Evolutionary conservation across 2,113 vertebrate genomes (phyloP), one percentile per base, ranked within the genome.

Genomic region (Lates calcarifer): DNA sequence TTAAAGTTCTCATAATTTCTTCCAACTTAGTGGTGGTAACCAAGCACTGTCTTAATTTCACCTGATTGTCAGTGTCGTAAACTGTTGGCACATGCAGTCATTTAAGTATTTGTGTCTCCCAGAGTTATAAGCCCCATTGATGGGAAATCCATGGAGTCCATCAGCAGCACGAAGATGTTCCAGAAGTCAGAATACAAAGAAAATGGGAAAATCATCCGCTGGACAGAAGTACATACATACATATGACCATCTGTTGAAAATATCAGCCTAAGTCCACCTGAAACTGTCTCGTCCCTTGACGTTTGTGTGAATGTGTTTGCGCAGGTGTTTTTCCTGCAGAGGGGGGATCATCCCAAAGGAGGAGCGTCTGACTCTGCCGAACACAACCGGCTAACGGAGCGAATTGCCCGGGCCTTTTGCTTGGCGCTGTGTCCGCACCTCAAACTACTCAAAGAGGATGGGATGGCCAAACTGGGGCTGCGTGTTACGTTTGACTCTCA

Each of bases 131-230:
- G 98, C 84, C 98, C 98, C 39, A 98, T 99, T 26, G 98, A 99
- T 91, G 98, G 97, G 35, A 98, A 97, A 91, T 97, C 97, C 24
- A 98, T 99, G 98, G 98, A 99, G 88, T 98, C 97, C 1, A 95
- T 99, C 87, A 96, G 94, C 77, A 99, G 97, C 1, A 95, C 94
- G 64, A 99, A 99, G 94, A 98, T 99, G 93, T 98, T 98, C 83
- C 98, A 99, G 51, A 97, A 97, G 79, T 97, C 98, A 0, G 98
- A 99, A 90, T 99, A 98, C 93, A 98, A 98, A 95, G 97, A 97
- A 43, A 99, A 97, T 2, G 98, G 98, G 26, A 99, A 99, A 92
- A 97, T 98, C 89, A 98, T 99, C 85, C 96, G 97, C 65, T 99
- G 98, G 98, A 99, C 97, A 67, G 98, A 99, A 96, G 98, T 98